Base-by-base conservation (phyloP, 2,797 vertebrate genomes). In the Chrysocyon brachyurus region DNA sequence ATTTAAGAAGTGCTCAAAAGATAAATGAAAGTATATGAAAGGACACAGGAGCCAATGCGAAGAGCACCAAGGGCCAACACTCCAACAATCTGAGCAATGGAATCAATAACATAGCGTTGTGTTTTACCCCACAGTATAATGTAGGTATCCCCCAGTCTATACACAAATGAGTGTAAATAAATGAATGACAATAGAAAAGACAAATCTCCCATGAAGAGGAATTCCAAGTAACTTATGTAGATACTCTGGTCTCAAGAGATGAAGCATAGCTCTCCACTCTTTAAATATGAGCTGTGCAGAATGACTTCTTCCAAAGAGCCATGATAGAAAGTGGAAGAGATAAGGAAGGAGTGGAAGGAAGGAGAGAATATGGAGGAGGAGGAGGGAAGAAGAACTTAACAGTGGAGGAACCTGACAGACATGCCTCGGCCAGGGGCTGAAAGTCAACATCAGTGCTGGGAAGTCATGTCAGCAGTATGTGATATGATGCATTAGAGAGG, bases 401-500 rank as follows among this genome's bases (percentile, higher is more conserved):
- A 7, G 24, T 59, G 15, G 49, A 57, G 49, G 77, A 46, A 28
- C 4, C 36, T 6, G 70, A 22, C 9, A 16, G 10, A 33, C 6
- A 0, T 2, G 10, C 2, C 22, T 52, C 12, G 0, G 11, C 10
- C 16, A 24, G 54, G 14, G 5, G 16, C 1, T 1, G 1, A 0
- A 14, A 7, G 46, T 49, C 28, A 46, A 0, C 4, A 1, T 3
- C 3, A 1, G 1, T 0, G 4, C 22, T 2, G 16, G 12, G 0
- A 1, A 6, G 6, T 4, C n/a, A 2, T 0, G 9, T 10, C 0
- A 2, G 17, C 5, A 9, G 16, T 24, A 4, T 8, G 28, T 7
- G 26, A 15, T 0, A 0, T 0, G n/a, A 17, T 4, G n/a, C 33
- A 10, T 6, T 54, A 10, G 0, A 28, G 28, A 9, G 0, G 31